Evolutionary conservation across 2,113 vertebrate genomes (phyloP).

Genomic region (Oceanites oceanicus): DNA sequence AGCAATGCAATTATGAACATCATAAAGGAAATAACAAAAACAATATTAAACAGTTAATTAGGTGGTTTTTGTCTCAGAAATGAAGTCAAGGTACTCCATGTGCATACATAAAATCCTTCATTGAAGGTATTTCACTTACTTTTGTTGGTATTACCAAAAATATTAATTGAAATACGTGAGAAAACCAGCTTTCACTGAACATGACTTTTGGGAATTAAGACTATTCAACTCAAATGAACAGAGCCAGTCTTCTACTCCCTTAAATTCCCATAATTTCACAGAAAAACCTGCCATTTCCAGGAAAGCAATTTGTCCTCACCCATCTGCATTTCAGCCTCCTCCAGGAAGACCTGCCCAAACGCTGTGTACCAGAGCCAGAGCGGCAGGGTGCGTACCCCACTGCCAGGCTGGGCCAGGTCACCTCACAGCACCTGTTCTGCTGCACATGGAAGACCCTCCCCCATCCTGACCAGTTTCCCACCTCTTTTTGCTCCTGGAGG

Average conservation of each 20-base stretch:
- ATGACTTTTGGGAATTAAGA: not conserved
- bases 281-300: not conserved
- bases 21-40: constrained; percentile 62
- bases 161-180: not conserved
- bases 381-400: rapidly evolving
- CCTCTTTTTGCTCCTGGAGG: not conserved
- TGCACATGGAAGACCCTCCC: not conserved
- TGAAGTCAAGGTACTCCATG: not conserved
- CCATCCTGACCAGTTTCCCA: too few species aligned
- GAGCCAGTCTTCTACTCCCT: not conserved
- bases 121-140: not conserved
- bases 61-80: not conserved
- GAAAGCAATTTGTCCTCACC: not conserved
- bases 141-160: not conserved
- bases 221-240: not conserved
- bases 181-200: not conserved
- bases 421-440: not conserved
- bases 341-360: not conserved
- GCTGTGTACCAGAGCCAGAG: rapidly evolving
- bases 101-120: constrained; percentile 17
- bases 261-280: not conserved
- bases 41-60: constrained; percentile 60
- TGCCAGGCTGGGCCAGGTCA: not conserved
- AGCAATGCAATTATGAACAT: constrained; percentile 41
- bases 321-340: not conserved